Evolutionary conservation across 1,140 invertebrate species (phyloP), one percentile per base, ranked within the genome.

Genomic region (Anastrepha obliqua): DNA sequence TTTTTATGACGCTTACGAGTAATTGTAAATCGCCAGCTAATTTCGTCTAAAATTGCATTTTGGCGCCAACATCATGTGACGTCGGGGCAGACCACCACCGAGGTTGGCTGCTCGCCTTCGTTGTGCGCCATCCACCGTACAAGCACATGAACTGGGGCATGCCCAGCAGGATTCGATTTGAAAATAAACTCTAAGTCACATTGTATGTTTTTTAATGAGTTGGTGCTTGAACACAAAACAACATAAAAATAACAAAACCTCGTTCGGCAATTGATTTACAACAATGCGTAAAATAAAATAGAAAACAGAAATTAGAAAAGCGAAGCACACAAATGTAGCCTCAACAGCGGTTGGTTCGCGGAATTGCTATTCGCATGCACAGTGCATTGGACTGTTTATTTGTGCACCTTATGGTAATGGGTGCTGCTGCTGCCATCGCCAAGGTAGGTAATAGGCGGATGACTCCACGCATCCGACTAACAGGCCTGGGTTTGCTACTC

Each of bases 141-240:
- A 11, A 29, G 11, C 5, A 47, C 44, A 47, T 74, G 29, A 74
- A 74, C 39, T 17, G 70, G 44, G 70, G 70, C 70, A 74, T 13
- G 17, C 70, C 17, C 70, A 74, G 70, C 44, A 74, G 70, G 70
- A 74, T 74, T 74, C 42, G 15, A 47, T 74, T 74, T 47, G 42
- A 74, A 74, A 74, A 74, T 74, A 74, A 47, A 74, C 44, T 47
- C 67, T 17, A 47, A 44, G 47, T 74, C 67, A 74, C 67, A 44
- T 74, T 74, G 13, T 74, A 44, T 74, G 42, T 15, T 74, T 13
- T 29, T 67, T 67, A 67, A 67, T 67, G 13, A 42, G 70, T 51
- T 74, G 65, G 5, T 70, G 42, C 42, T 44, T 3, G 20, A 67
- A 67, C 44, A 5, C 29, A 74, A 47, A 51, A 74, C 15, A 47